Evolutionary conservation across 2,888 invertebrate species (phyloP), one percentile per base, ranked within the genome.

Genomic region (Drosophila histrio): DNA sequence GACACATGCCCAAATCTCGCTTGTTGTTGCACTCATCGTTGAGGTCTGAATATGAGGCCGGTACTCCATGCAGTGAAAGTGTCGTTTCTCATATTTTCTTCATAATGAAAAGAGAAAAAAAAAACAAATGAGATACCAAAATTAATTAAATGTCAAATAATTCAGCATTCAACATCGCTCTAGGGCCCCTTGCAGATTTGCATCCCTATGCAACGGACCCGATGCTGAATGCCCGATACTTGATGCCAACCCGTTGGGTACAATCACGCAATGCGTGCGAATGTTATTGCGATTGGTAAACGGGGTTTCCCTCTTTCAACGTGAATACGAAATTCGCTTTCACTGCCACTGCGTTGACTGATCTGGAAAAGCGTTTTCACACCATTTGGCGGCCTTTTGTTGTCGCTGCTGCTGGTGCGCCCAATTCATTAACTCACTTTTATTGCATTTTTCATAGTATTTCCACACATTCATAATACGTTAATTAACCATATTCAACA

Each of bases 61-160:
- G 44, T 54, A 44, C 59, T 43, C 56, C 43, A 67, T 71, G 75
- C 75, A 85, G 84, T 85, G 84, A 85, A 85, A 85, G 84, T 85
- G 78, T 78, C 79, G 78, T 84, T 84, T 81, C 76, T 87, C 78
- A 84, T 87, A 66, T 67, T 52, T 72, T 65, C 69, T 68, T 66
- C 66, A 56, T 58, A 62, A 50, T 41, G 47, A 49, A 58, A 44
- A 19, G 11, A 28, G 28, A 54, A 54, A 36, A 41, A 59, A 53
- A 62, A 36, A 32, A 34, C 32, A 43, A 54, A 54, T 53, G 53
- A 41, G 53, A 53, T 53, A 53, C 34, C 41, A 62, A 73, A 78
- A 66, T 87, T 85, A 85, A 85, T 85, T 82, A 87, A 87, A 82
- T 78, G 84, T 87, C 84, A 85, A 85, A 85, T 85, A 87, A 85